phyloP scores from a whole-genome alignment of 2,113 vertebrate species.

The Perca schrenkii region DNA sequence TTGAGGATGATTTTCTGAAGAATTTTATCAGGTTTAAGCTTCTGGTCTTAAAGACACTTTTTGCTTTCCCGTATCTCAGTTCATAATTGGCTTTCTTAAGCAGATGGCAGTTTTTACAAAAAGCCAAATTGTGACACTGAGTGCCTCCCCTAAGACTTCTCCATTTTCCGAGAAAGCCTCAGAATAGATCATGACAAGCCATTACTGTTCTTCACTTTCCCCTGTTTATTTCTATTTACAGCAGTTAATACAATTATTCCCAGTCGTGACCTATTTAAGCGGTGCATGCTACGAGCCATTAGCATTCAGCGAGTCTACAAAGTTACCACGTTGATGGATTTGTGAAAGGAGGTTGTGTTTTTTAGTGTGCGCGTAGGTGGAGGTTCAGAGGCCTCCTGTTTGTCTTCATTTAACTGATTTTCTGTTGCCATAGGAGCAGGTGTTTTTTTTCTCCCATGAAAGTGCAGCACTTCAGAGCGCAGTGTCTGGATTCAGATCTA shows the following conservation, averaged over 20 bases:
- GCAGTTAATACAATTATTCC: constrained; percentile 82
- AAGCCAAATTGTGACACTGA: constrained; percentile 64
- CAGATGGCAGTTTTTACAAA: constrained; percentile 66
- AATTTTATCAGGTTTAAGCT: constrained; percentile 67
- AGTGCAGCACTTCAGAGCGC: constrained; percentile 76
- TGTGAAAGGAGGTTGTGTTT: constrained; percentile 80
- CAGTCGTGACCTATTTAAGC: constrained; percentile 84
- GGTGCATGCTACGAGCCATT: constrained; percentile 75
- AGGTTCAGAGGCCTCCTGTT: constrained; percentile 83
- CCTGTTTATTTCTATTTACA: constrained; percentile 84
- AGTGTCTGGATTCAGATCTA: constrained; percentile 73
- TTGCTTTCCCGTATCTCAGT: constrained; percentile 36
- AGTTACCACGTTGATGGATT: constrained; percentile 79
- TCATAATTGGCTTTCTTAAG: constrained; percentile 77
- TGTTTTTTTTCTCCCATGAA: constrained; percentile 65
- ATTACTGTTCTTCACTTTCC: constrained; percentile 71
- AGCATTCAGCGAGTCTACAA: constrained; percentile 77
- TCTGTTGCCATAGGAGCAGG: constrained; percentile 84
- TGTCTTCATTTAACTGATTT: constrained; percentile 83
- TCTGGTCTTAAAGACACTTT: constrained; percentile 28
- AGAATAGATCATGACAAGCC: constrained; percentile 73
- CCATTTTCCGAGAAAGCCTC: constrained; percentile 74
- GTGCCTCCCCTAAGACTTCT: constrained; percentile 71
- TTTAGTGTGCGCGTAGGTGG: constrained; percentile 78
- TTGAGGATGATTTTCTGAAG: constrained; percentile 59